Base-by-base conservation (phyloP, 1,140 invertebrate species). In the Drosophila punjabiensis region DNA sequence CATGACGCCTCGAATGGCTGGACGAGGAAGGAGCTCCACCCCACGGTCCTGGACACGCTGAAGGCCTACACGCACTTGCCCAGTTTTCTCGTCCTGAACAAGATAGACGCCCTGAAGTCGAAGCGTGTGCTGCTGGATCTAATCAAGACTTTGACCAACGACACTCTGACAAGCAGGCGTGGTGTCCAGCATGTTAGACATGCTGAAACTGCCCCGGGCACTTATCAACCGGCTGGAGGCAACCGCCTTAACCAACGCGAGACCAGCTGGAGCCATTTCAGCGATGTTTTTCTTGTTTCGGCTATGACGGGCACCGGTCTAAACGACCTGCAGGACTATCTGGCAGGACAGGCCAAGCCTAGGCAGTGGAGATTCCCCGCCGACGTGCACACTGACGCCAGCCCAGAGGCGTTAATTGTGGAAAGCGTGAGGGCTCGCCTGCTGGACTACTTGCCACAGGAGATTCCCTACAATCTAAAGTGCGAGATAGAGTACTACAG, bases 241-340 rank as follows among this genome's bases (percentile, higher is more conserved):
- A 20, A 37, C 62, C 75, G 69, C 0, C 37, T 88, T 3, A 88
- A 58, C 28, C 69, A 85, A 37, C 78, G 69, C 3, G 80, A 88
- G 47, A 93, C 92, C 28, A 95, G 95, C 6, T 98, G 96, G 95
- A 95, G 95, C 48, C 89, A 96, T 75, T 99, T 99, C 88, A 94
- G 94, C 14, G 95, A 97, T 88, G 96, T 99, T 24, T 99, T 99
- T 91, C 96, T 99, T 94, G 94, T 98, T 11, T 99, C 98, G 24
- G 96, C 98, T 1, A 91, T 98, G 37, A 95, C 95, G 55, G 95
- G 96, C 50, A 95, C 96, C 93, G 98, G 98, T n/a, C 92, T 98
- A 39, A 93, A 95, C 28, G 95, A 96, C 81, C 93, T 98, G 20
- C 95, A 95, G 96, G 94, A 96, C 61, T 98, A 97, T 91, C 92